Conservation (phyloP, 1,140 invertebrate species). For the Macrotrachela quadricornifera region DNA sequence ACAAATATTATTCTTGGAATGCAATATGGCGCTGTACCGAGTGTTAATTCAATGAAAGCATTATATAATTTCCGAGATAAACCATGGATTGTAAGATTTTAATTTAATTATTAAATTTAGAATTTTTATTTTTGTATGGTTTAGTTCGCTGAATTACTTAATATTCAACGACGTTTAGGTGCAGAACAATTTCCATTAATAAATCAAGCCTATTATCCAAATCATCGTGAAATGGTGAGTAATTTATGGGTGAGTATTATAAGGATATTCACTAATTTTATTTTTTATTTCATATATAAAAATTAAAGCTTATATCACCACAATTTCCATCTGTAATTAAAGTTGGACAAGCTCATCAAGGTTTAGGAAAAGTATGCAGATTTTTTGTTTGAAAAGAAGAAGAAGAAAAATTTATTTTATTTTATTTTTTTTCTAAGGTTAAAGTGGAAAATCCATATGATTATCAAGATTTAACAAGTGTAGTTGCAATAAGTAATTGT, state of each 20-base stretch:
- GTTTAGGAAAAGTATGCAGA: conserved; percentile 73
- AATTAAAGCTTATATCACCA: conserved; percentile 24
- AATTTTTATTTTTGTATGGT: conserved; percentile 9
- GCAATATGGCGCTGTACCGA: conserved; percentile 76
- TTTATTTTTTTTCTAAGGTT: too few species aligned
- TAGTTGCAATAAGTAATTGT: conserved; percentile 63
- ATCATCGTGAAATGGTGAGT: conserved; percentile 79
- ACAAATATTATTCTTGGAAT: conserved; percentile 60
- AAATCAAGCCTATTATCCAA: conserved; percentile 81
- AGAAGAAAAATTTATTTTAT: too few species aligned
- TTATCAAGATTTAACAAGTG: conserved; percentile 54
- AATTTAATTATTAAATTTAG: neutral
- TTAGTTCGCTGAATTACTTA: conserved; percentile 63
- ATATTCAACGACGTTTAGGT: conserved; percentile 63
- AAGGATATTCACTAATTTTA: too few species aligned
- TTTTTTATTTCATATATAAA: too few species aligned
- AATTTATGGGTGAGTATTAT: too few species aligned
- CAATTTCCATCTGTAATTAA: conserved; percentile 70
- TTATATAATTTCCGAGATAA: conserved; percentile 80
- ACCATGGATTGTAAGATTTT: conserved; percentile 32
- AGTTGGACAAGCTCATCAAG: conserved; percentile 81
- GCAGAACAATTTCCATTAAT: conserved; percentile 79
- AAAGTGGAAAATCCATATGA: conserved; percentile 31
- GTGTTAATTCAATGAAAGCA: conserved; percentile 73
- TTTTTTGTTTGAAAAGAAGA: too few species aligned